Evolutionary conservation across 2,888 invertebrate genomes (phyloP), one percentile per base, ranked within the genome.

Genomic region (Antitype chi): DNA sequence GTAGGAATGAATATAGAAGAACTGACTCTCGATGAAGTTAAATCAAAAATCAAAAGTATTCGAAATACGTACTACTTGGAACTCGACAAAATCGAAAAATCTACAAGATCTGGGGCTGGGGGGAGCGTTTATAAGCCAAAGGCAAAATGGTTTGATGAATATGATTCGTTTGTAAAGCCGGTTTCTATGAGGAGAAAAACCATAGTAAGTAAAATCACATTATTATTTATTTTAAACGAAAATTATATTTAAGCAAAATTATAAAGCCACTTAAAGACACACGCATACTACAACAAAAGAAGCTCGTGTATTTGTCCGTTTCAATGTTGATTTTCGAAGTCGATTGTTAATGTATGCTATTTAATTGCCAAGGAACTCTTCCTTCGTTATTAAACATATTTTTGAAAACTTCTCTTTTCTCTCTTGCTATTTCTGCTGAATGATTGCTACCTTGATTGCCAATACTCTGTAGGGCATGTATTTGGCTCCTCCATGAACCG

Each of bases 91-190:
- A 85, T 85, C 79, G 73, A 79, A 67, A 85, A 85, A 78, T 85
- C 80, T 78, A 80, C 82, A 71, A 82, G 79, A 75, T 84, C 70
- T 75, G 82, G 81, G 64, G 70, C 64, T 66, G 49, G 70, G 64
- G 52, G 76, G 73, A 55, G 80, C 64, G 49, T 70, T 75, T 75
- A 75, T 75, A 76, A 70, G 80, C 85, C 85, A 75, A 85, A 79
- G 78, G 76, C 73, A 80, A 80, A 80, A 82, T 85, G 80, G 85
- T 85, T 83, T 79, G 78, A 81, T 78, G 80, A 81, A 85, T 79
- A 79, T 68, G 78, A 85, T 83, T 82, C 77, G 64, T 85, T 85
- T 80, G 68, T 84, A 74, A 82, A 78, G 80, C 76, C 82, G 74
- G 77, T 84, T 76, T 74, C 82, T 72, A 72, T 78, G 23, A 82